phyloP scores from a whole-genome alignment of 2,797 vertebrate species.

The Lutra lutra region DNA sequence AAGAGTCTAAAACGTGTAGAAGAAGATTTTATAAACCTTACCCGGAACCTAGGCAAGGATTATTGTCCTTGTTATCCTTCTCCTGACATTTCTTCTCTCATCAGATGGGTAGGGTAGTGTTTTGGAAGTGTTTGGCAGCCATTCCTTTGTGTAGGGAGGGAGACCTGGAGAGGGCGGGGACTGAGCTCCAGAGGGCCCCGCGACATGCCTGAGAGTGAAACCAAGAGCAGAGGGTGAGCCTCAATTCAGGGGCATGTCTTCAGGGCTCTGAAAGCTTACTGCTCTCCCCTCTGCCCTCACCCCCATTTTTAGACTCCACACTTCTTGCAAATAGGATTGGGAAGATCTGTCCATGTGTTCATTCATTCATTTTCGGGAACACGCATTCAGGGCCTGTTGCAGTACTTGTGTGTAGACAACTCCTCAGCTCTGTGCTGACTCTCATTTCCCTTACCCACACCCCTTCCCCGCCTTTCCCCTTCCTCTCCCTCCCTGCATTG shows the following conservation, averaged over 20 bases:
- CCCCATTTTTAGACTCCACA: background rate
- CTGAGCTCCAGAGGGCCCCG: background rate
- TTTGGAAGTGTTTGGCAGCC: background rate
- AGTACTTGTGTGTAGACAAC: background rate
- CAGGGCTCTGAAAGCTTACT: background rate
- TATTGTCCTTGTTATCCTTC: background rate
- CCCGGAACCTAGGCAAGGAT: background rate
- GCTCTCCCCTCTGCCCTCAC: accelerated
- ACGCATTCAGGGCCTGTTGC: background rate
- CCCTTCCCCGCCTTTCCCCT: background rate
- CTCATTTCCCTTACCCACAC: background rate
- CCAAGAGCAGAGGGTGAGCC: background rate
- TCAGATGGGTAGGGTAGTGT: background rate
- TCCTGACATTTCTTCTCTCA: background rate
- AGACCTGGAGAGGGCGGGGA: background rate
- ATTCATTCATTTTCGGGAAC: background rate
- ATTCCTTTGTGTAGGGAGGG: background rate
- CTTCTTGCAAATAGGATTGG: background rate
- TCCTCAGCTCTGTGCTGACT: background rate
- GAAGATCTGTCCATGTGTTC: background rate
- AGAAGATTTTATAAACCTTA: background rate
- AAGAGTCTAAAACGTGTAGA: background rate
- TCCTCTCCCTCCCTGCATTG: background rate
- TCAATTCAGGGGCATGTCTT: background rate
- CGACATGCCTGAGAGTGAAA: background rate